Evolutionary conservation across 2,888 invertebrate species (phyloP), one percentile per base, ranked within the genome.

Genomic region (Peribatodes rhomboidaria): DNA sequence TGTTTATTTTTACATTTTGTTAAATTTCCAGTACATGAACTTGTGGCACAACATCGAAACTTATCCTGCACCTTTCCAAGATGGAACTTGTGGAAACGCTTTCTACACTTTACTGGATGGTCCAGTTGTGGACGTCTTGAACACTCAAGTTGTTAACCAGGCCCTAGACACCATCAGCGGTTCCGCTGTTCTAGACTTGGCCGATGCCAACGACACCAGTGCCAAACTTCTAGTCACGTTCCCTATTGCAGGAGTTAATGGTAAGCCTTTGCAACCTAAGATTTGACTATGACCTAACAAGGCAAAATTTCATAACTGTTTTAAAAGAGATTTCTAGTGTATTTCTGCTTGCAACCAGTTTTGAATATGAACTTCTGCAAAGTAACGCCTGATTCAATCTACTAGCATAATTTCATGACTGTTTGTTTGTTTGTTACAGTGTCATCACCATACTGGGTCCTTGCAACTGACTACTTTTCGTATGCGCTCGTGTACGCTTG

Each of bases 401-500:
- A n/a, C n/a, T n/a, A n/a, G n/a, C n/a, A n/a, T n/a, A n/a, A n/a
- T n/a, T 27, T 27, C 3, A 27, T 27, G 27, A 27, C 6, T 27
- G 2, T 4, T 27, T 4, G 3, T 6, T 27, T 4, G 6, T 58
- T 59, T 9, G 35, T 85, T 86, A 54, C 75, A 89, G 88, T 71
- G 1, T 72, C 79, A 0, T 69, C 69, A 0, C 69, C 83, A 0
- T 95, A 96, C 76, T 95, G 95, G 95, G 86, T 96, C 0, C 75
- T 96, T 13, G 94, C 91, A 31, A 96, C 96, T 0, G 96, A 96
- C 78, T 96, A 96, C 77, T 82, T 83, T 0, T 87, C 87, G 42
- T 96, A 94, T 71, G 87, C 95, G 0, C 92, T 96, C 0, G 94
- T 95, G 0, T 96, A 95, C 90, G 94, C 94, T 10, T 96, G 96